phyloP scores from a whole-genome alignment of 2,888 invertebrate species.

The Luperina testacea region DNA sequence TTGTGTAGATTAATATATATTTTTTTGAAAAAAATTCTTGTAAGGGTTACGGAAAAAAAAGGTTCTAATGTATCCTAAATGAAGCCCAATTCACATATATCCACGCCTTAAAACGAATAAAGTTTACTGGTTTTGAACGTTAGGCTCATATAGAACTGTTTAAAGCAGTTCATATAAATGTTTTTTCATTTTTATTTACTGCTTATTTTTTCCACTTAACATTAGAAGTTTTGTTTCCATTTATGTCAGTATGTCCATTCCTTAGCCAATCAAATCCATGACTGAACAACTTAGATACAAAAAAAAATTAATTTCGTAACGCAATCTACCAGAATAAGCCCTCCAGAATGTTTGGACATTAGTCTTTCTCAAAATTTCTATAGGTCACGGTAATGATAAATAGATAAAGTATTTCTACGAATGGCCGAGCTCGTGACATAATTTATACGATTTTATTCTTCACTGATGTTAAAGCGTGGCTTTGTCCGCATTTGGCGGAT shows the following conservation, averaged over 20 bases:
- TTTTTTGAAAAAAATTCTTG: too few species aligned
- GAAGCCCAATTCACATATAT: too few species aligned
- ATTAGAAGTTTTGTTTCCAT: not conserved
- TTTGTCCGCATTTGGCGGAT: slow-evolving; percentile 37
- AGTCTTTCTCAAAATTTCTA: slow-evolving; percentile 69
- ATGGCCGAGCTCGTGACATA: slow-evolving; percentile 54
- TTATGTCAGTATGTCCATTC: not conserved
- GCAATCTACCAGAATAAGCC: slow-evolving; percentile 57
- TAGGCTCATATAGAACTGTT: too few species aligned
- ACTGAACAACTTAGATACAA: not conserved
- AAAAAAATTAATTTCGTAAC: slow-evolving; percentile 8
- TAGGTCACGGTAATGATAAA: slow-evolving; percentile 68
- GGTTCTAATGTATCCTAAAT: too few species aligned
- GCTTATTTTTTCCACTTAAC: too few species aligned
- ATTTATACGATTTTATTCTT: slow-evolving; percentile 61
- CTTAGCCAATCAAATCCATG: not conserved
- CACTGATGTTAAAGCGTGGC: slow-evolving; percentile 13
- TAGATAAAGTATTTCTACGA: slow-evolving; percentile 65
- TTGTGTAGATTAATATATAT: too few species aligned
- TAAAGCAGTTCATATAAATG: too few species aligned
- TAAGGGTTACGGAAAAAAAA: too few species aligned
- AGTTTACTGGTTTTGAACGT: too few species aligned
- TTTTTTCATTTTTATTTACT: too few species aligned
- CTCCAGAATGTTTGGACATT: slow-evolving; percentile 60
- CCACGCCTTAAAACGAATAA: too few species aligned